These are phyloP conservation scores for Urechis unicinctus DNA, from an alignment of 2,888 invertebrate genomes.

Conservation along the genomic window DNA sequence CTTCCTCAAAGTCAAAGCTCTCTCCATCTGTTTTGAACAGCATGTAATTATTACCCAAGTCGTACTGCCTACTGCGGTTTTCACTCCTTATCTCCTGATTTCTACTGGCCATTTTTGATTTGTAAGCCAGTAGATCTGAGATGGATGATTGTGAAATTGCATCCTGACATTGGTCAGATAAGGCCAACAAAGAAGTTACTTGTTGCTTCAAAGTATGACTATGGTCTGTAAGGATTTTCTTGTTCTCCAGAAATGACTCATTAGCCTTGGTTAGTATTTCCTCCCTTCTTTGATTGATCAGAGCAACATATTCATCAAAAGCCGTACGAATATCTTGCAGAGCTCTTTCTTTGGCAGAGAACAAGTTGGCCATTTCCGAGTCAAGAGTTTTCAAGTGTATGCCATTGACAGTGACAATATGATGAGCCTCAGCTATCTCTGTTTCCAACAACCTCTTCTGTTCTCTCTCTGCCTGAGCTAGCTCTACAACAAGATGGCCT, in stretches of 20 bases:
- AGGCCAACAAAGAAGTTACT: constrained; percentile 5
- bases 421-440: constrained; percentile 9
- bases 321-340: constrained; percentile 1
- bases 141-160: constrained; percentile 13
- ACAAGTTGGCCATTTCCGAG: constrained; percentile 1
- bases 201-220: constrained; percentile 8
- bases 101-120: constrained; percentile 13
- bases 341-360: constrained; percentile 1
- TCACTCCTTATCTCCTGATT: constrained; percentile 6
- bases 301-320: constrained; percentile 3
- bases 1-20: constrained; percentile 2
- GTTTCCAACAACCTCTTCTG: constrained; percentile 10
- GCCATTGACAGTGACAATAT: background rate
- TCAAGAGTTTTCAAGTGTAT: background rate
- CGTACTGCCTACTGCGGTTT: background rate
- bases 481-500: constrained; percentile 17
- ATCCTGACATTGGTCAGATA: constrained; percentile 15
- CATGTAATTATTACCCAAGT: constrained; percentile 9
- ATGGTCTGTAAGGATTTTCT: background rate
- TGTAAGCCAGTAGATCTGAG: constrained; percentile 15
- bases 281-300: background rate
- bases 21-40: constrained; percentile 10
- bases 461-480: constrained; percentile 12
- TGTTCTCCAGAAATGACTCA: background rate
- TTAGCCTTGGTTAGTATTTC: background rate